Evolutionary conservation across 2,113 vertebrate species (phyloP), one percentile per base, ranked within the genome.

Genomic region (Corythornis cristatus): DNA sequence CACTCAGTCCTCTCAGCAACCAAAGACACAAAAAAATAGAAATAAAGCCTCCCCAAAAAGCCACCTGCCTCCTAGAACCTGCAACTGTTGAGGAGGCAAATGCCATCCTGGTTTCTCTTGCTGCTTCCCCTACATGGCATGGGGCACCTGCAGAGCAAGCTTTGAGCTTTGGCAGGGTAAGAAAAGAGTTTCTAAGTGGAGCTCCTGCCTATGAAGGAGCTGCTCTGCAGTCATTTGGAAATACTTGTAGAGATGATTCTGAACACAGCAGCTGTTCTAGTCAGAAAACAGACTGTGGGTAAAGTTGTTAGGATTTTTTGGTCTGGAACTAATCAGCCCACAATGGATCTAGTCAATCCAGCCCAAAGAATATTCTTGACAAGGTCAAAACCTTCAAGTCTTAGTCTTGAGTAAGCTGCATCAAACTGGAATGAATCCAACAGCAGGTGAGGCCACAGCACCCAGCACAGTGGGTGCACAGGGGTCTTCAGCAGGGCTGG

Each of bases 21-120:
- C 31, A 23, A 66, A 78, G 33, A 62, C 8, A 10, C 2, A 22
- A 79, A 60, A 74, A 66, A 56, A 17, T 0, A 7, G 60, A 64
- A 43, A 15, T 0, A 9, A 3, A 28, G 4, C 3, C 5, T 5
- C 7, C 8, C 7, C 16, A 37, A 11, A 18, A 53, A 51, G 1
- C 1, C 5, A 45, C 3, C 45, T 3, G 5, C 20, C 19, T 42
- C 14, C 21, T 9, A 53, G 18, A 74, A 66, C 16, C 6, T 8
- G 12, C 28, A 2, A 3, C 2, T 2, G 3, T 29, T 46, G 12
- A 74, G 25, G 15, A 82, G 17, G 2, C 4, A 50, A 72, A 11
- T 15, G 12, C 22, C 22, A 12, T 1, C 4, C 14, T n/a, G 37
- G 12, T 15, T 33, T 50, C 61, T 51, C 23, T 54, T 20, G 6